A percentile compares a stretch with the other conserved stretches of the same genome.
phyloP scores from a whole-genome alignment of 2,888 invertebrate species.

The Nomada hirtipes region DNA sequence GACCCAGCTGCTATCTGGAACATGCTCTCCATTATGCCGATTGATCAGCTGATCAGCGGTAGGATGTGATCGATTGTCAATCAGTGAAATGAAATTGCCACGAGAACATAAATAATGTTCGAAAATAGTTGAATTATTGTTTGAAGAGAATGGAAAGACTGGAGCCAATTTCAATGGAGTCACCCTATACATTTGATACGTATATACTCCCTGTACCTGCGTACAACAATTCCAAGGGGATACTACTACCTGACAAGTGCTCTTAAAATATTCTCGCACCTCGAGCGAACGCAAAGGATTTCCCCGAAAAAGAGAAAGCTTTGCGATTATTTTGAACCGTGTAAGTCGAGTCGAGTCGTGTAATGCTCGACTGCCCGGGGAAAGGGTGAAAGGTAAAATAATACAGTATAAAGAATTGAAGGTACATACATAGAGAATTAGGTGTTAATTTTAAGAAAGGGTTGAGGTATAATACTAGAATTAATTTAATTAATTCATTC shows the following conservation, averaged over 20 bases:
- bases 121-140: not conserved
- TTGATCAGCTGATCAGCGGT: not conserved
- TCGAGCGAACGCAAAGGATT: constrained; percentile 20
- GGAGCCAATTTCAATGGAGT: not conserved
- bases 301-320: constrained; percentile 17
- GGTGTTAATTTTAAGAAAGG: no score
- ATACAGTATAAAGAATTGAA: not conserved
- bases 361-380: not conserved
- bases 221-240: constrained; percentile 9
- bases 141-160: not conserved
- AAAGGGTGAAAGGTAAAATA: not conserved
- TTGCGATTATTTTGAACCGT: constrained; percentile 5
- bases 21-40: not conserved
- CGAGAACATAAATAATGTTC: not conserved
- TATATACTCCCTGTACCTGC: constrained; percentile 4
- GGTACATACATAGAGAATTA: no score
- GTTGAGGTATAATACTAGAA: no score
- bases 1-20: not conserved
- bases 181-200: not conserved
- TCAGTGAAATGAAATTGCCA: not conserved
- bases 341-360: not conserved
- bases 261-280: constrained; percentile 9
- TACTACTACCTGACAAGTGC: not conserved
- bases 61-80: not conserved
- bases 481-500: no score